Base-by-base conservation (phyloP, 2,888 invertebrate genomes). In the Melieria crassipennis region DNA sequence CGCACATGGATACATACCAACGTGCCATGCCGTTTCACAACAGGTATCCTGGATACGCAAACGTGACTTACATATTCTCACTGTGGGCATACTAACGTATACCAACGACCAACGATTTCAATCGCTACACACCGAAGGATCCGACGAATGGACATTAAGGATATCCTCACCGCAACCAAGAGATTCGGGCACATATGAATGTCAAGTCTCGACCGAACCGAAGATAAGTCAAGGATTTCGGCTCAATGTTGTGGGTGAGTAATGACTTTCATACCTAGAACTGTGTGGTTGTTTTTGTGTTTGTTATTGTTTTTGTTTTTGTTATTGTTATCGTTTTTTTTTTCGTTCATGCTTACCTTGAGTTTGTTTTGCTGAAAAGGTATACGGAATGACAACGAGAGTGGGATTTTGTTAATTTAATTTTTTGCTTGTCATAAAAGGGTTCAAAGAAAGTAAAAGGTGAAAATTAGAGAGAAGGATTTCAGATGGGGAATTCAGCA, bases 31-130 rank as follows among this genome's bases (percentile, higher is more conserved):
- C 42, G 47, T 47, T n/a, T 67, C 42, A 66, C 11, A 43, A 46
- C 75, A 94, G 94, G 94, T 94, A 45, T 94, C 94, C 42, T 94
- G 94, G 94, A 94, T 94, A 79, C 89, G 94, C 46, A 93, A 94
- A 83, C 89, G 93, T 58, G 94, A 94, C 86, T 88, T 94, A 64
- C 94, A 94, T 88, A 91, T 92, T 79, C 87, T 92, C 74, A 92
- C 92, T 1, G 91, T 91, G n/a, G 92, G 92, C 64, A 90, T 91
- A 76, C 86, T 91, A 81, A 91, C 92, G 55, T 92, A 92, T 84
- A 92, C 92, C 60, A 91, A 91, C 81, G 92, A 92, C 85, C 91
- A 91, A 84, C 88, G 92, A 78, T 92, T 92, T 83, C 91, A 91
- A 84, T 90, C 91, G 70, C 85, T 91, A 57, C 92, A 92, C 85